Evolutionary conservation across 2,113 vertebrate species (phyloP).

Genomic region (Megaceryle maxima): DNA sequence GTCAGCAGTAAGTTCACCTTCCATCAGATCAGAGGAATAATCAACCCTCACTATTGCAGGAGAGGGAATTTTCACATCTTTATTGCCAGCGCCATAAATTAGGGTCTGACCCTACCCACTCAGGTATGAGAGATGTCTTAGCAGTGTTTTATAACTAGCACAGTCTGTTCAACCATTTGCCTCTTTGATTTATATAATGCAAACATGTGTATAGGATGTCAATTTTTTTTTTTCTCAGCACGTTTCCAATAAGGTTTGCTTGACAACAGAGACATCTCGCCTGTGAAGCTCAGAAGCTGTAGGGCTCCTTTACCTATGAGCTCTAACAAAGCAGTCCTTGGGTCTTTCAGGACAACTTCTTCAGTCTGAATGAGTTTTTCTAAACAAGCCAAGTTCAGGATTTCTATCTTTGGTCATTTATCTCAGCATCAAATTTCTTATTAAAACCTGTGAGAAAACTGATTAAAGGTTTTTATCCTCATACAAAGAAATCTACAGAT

Average conservation of each 20-base stretch:
- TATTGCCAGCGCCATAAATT: neutral
- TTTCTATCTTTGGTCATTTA: neutral
- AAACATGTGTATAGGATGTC: neutral
- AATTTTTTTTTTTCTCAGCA: neutral
- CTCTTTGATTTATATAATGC: neutral
- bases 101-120: neutral
- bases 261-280: neutral
- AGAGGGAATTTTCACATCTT: slow-evolving; percentile 2
- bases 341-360: neutral
- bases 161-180: neutral
- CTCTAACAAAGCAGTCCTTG: neutral
- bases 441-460: neutral
- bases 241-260: neutral
- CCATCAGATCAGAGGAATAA: neutral
- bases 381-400: neutral
- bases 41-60: neutral
- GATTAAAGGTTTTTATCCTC: neutral
- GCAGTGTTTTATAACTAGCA: neutral
- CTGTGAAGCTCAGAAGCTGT: neutral
- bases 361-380: neutral
- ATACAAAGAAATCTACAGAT: neutral
- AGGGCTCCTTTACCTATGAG: neutral
- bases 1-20: neutral
- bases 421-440: neutral
- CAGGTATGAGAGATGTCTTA: neutral